Base-by-base conservation (phyloP, 2,113 vertebrate species). In the Sinocyclocheilus anophthalmus region DNA sequence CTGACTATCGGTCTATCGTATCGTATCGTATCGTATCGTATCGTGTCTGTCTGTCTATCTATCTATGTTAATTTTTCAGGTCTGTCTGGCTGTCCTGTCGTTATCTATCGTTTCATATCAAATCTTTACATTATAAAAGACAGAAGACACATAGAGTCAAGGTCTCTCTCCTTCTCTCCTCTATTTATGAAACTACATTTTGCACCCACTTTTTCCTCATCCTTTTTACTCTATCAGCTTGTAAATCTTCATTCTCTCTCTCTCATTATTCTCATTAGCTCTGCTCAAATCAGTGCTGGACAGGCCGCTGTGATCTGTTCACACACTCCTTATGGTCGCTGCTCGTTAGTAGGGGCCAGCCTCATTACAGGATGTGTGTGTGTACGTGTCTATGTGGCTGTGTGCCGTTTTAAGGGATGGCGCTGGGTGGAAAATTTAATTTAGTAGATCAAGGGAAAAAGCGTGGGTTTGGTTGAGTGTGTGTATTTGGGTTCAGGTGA, bases 201-300 rank as follows among this genome's bases (percentile, higher is more conserved):
- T 48, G 10, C 65, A 57, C 24, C 37, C 6, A 26, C 81, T 53
- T 39, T 82, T 37, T 50, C 37, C 37, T 22, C 12, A 14, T 50
- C 18, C 12, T 53, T 1, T 69, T 75, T 11, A 75, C 45, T 82
- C 81, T 70, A 37, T 37, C 30, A 37, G 67, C 3, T 8, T 37
- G 16, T 70, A 70, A 70, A 70, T 37, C 30, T 37, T 48, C 37
- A 12, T 50, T 63, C 72, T 33, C 55, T 65, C 55, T 76, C 55
- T 53, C 72, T 84, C 48, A 95, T 95, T 95, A 95, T 94, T 95
- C 92, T 95, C 93, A 94, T 95, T 95, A 94, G 90, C 78, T 92
- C 78, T 81, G 88, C 88, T 95, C 94, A 94, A 94, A 94, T 95
- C 94, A 95, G 89, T 7, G 37, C 83, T 81, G 90, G 93, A 94